Percentiles rank a stretch among this genome's conserved stretches.
These are phyloP conservation scores for Bombus terrestris DNA, from an alignment of 1,140 invertebrate genomes.

Conservation along the genomic window DNA sequence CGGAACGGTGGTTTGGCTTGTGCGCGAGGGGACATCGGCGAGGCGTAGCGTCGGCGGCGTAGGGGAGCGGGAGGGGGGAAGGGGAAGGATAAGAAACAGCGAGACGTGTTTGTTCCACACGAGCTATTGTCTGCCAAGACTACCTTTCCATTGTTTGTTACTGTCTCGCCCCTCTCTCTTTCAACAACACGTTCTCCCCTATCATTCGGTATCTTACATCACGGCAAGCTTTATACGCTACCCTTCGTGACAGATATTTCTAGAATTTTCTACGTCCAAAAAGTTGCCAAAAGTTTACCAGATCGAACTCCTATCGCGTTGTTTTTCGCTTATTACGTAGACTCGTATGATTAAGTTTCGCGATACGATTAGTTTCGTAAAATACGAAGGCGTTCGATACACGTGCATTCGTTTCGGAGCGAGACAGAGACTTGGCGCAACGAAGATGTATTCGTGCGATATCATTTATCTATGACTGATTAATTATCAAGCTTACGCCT, in stretches of 20 bases:
- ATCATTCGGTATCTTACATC: conserved; percentile 69
- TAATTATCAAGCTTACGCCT: too few relatives aligned
- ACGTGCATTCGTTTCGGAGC: too few relatives aligned
- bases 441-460: too few relatives aligned
- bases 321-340: neutral
- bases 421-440: too few relatives aligned
- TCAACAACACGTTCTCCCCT: conserved; percentile 64
- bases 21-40: conserved; percentile 36
- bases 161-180: conserved; percentile 70
- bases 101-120: conserved; percentile 82
- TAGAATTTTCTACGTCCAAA: conserved; percentile 8
- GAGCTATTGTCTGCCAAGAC: conserved; percentile 79
- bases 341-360: too few relatives aligned
- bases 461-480: too few relatives aligned
- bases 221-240: conserved; percentile 45
- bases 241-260: conserved; percentile 31
- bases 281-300: neutral
- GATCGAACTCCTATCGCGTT: neutral
- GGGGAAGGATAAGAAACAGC: conserved; percentile 56
- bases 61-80: neutral
- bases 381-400: too few relatives aligned
- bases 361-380: too few relatives aligned
- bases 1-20: conserved; percentile 25
- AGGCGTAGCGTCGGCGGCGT: neutral
- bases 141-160: conserved; percentile 80